A percentile compares a stretch with the other conserved stretches of the same genome.
These are phyloP conservation scores for Enteromius fasciolatus DNA, from an alignment of 2,797 vertebrate species.

Conservation along the genomic window DNA sequence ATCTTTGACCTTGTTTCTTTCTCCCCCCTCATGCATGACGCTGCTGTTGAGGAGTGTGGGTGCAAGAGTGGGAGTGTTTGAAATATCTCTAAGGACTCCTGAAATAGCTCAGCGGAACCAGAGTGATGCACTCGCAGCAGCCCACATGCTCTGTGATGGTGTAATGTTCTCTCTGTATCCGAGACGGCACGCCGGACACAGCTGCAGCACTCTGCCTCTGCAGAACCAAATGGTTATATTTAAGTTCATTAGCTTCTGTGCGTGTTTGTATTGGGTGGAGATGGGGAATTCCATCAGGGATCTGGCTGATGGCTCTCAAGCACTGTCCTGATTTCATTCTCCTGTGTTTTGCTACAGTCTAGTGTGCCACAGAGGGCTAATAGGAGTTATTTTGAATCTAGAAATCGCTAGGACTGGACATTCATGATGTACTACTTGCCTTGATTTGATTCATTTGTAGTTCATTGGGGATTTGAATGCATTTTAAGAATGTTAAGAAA, in stretches of 20 bases:
- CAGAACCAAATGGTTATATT: constrained; percentile 56
- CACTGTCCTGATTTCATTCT: constrained; percentile 22
- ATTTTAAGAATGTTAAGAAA: not conserved
- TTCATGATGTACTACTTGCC: not conserved
- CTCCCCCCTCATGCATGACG: not conserved
- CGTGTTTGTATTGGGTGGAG: constrained; percentile 41
- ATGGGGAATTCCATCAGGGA: constrained; percentile 33
- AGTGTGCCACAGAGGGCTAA: not conserved
- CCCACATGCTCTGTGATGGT: constrained; percentile 60
- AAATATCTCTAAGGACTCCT: constrained; percentile 50
- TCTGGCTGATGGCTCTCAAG: constrained; percentile 9
- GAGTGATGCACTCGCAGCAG: constrained; percentile 62
- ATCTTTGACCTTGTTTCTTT: not conserved
- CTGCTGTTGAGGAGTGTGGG: constrained; percentile 1
- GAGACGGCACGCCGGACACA: constrained; percentile 68
- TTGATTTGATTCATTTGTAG: not conserved
- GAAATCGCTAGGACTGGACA: not conserved
- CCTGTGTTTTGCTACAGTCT: not conserved
- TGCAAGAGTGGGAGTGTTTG: not conserved
- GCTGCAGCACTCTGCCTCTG: constrained; percentile 28
- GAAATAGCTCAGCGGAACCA: constrained; percentile 68
- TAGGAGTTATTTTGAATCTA: not conserved
- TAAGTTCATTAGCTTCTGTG: constrained; percentile 36
- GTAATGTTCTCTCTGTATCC: constrained; percentile 71
- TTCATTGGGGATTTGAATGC: not conserved